These are phyloP conservation scores for Pontoporia blainvillei DNA, from an alignment of 2,113 vertebrate species.

Conservation along the genomic window DNA sequence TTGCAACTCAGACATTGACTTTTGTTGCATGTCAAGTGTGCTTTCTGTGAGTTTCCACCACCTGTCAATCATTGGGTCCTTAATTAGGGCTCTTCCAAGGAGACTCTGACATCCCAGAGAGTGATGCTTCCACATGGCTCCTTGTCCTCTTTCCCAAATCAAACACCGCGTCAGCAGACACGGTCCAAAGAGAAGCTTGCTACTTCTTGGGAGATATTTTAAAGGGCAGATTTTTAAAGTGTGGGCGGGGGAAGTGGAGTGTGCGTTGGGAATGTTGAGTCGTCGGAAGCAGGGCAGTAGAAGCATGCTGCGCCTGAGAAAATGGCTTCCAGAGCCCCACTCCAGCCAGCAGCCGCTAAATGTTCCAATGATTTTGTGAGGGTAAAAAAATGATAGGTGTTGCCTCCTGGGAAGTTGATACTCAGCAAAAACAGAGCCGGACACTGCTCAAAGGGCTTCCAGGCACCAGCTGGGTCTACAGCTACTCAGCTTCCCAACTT, in stretches of 20 bases:
- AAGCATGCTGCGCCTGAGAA: constrained; percentile 32
- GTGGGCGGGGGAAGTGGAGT: background rate
- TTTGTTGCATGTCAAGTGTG: constrained; percentile 23
- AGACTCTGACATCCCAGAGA: constrained; percentile 54
- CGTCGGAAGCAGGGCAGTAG: background rate
- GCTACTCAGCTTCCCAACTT: background rate
- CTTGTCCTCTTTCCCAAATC: background rate
- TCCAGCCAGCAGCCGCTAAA: background rate
- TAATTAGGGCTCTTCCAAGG: constrained; percentile 68
- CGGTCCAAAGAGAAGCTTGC: constrained; percentile 7
- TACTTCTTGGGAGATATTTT: constrained; percentile 1
- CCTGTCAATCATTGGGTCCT: constrained; percentile 63
- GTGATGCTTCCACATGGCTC: background rate
- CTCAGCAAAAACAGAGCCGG: constrained; percentile 51
- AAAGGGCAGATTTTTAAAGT: constrained; percentile 3
- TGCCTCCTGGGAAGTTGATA: background rate
- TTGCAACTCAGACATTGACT: constrained; percentile 33
- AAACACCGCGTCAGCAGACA: constrained; percentile 48
- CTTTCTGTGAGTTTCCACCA: constrained; percentile 7
- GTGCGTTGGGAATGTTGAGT: background rate
- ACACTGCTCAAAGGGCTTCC: background rate
- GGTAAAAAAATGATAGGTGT: background rate
- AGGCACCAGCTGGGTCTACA: constrained; percentile 33
- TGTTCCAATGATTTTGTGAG: background rate
- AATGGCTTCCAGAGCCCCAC: background rate